Base-by-base conservation (phyloP, 2,113 vertebrate genomes). In the Dicentrarchus labrax region DNA sequence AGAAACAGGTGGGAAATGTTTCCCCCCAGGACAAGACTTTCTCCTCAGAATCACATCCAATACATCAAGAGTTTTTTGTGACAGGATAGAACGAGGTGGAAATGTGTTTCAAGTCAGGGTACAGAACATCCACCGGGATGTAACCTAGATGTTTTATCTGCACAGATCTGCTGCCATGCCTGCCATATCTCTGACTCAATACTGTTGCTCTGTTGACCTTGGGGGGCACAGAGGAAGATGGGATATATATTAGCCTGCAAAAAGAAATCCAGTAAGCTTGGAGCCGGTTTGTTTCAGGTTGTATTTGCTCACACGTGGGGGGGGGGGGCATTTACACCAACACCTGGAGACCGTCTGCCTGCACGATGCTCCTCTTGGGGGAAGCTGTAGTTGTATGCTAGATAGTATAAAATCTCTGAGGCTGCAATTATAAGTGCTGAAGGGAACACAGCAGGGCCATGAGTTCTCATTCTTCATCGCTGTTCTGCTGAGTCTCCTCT, bases 141-240 rank as follows among this genome's bases (percentile, higher is more conserved):
- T 89, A 90, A 91, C 88, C 91, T 86, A 88, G 89, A 92, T 90
- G 86, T 88, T 89, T 87, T 79, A 90, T 90, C 86, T 83, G 71
- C 68, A 69, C 69, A 65, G 78, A 80, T 84, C 79, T 71, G 57
- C 82, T 78, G 41, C 69, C 83, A n/a, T 47, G 38, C 19, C 66
- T 69, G 72, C 73, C 70, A 39, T 71, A 77, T 84, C 48, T 85
- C 84, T 62, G 47, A 56, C 70, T 90, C 86, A 65, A 3, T 81
- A 38, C 82, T 54, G 50, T 62, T 83, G 62, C 80, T 80, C 56
- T 82, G n/a, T 69, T 82, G 80, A 88, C 84, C 89, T 83, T 50
- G 51, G 67, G 67, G 80, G 45, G 48, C 13, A 19, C 5, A 47
- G 21, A 77, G 80, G 39, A 67, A 72, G 59, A 66, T 39, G 51